Evolutionary conservation across 2,888 invertebrate genomes (phyloP).

Genomic region (Seira ritae): DNA sequence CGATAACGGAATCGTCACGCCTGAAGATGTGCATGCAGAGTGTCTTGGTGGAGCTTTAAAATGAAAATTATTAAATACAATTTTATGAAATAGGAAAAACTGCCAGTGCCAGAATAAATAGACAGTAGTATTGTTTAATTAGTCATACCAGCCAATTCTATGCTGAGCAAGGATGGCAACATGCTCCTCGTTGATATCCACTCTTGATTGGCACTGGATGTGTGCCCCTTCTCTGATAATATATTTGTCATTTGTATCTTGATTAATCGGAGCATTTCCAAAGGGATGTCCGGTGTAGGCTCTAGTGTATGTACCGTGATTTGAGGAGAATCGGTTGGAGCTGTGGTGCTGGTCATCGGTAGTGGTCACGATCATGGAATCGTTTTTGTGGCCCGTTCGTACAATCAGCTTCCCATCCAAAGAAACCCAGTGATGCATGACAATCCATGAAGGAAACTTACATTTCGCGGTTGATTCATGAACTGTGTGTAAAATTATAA

Average conservation of each 20-base stretch:
- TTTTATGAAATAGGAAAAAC: background rate
- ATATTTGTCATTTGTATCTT: conserved; percentile 45
- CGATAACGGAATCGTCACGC: conserved; percentile 84
- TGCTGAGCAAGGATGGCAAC: conserved; percentile 83
- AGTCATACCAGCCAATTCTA: conserved; percentile 87
- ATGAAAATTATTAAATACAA: conserved; percentile 37
- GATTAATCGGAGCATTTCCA: conserved; percentile 35
- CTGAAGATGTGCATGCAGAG: conserved; percentile 86
- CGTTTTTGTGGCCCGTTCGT: conserved; percentile 86
- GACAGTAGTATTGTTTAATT: background rate
- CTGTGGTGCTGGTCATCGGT: conserved; percentile 74
- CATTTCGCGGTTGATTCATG: conserved; percentile 76
- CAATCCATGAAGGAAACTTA: conserved; percentile 87
- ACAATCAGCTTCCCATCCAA: conserved; percentile 82
- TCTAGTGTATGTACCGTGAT: conserved; percentile 49
- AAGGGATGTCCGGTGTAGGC: conserved; percentile 55
- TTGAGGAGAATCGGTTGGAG: conserved; percentile 31
- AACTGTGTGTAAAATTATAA: conserved; percentile 34
- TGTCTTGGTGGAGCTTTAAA: conserved; percentile 86
- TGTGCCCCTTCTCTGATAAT: conserved; percentile 68
- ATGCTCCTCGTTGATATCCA: conserved; percentile 73
- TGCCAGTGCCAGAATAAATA: background rate
- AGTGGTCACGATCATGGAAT: conserved; percentile 81
- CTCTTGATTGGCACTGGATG: conserved; percentile 67
- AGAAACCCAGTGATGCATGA: conserved; percentile 87